These are phyloP conservation scores for Drosophila baimaii DNA, from an alignment of 1,140 invertebrate species.

Conservation along the genomic window DNA sequence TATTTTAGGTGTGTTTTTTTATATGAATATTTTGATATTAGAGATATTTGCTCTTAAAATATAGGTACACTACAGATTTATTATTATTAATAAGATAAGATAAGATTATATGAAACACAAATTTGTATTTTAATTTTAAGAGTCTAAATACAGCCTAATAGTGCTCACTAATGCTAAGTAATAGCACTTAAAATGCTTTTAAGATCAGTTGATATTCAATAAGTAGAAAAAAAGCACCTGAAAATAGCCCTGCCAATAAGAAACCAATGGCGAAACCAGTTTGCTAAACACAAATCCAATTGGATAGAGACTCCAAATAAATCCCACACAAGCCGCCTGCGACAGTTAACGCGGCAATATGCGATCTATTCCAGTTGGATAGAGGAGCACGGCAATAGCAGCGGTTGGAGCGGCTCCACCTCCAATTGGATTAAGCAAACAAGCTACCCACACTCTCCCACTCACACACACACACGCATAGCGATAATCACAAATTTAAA, in stretches of 20 bases:
- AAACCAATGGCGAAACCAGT: slow-evolving; percentile 52
- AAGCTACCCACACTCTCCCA: slow-evolving; percentile 15
- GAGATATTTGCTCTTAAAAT: no score
- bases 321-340: slow-evolving; percentile 27
- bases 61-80: no score
- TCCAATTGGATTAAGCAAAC: slow-evolving; percentile 76
- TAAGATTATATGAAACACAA: no score
- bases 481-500: slow-evolving; percentile 79
- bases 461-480: slow-evolving; percentile 17
- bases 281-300: slow-evolving; percentile 74
- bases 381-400: slow-evolving; percentile 62
- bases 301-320: slow-evolving; percentile 62
- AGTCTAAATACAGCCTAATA: background rate
- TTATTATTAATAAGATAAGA: no score
- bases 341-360: slow-evolving; percentile 56
- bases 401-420: slow-evolving; percentile 54
- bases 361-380: slow-evolving; percentile 35
- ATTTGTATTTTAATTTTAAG: background rate
- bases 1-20: no score
- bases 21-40: no score
- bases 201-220: background rate
- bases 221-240: slow-evolving; percentile 1
- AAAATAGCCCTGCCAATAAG: slow-evolving; percentile 51
- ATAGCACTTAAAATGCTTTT: background rate
- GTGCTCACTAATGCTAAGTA: background rate